Evolutionary conservation across 1,140 invertebrate genomes (phyloP).

Genomic region (Latrodectus geometricus): DNA sequence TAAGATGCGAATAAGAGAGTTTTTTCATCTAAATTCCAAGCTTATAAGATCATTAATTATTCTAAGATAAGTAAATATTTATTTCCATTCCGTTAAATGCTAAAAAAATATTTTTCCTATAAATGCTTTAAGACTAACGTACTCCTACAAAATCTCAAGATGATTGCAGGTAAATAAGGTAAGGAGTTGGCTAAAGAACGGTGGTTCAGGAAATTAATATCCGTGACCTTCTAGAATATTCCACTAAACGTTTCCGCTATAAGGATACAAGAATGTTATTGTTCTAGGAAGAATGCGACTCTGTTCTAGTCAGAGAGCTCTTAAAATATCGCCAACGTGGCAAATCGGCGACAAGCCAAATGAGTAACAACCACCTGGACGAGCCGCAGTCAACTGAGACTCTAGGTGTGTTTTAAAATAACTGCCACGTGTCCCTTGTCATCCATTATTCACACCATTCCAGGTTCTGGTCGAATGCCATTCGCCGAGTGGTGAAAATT

Average conservation of each 20-base stretch:
- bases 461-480: neutral
- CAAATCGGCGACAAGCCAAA: constrained; percentile 22
- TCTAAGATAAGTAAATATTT: too few relatives aligned
- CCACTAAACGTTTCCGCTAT: neutral
- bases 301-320: neutral
- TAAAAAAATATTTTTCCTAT: too few relatives aligned
- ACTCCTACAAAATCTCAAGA: too few relatives aligned
- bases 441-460: neutral
- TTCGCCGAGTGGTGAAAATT: neutral
- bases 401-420: constrained; percentile 24
- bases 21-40: too few relatives aligned
- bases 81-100: too few relatives aligned
- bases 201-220: too few relatives aligned
- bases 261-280: constrained; percentile 12
- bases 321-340: constrained; percentile 25
- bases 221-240: neutral
- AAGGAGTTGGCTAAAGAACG: too few relatives aligned
- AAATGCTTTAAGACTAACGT: too few relatives aligned
- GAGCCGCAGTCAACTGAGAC: neutral
- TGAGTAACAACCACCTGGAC: neutral
- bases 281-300: constrained; percentile 21
- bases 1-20: too few relatives aligned
- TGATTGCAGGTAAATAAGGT: too few relatives aligned
- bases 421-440: neutral
- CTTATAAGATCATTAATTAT: too few relatives aligned